These are phyloP conservation scores for Semicossyphus pulcher DNA, from an alignment of 2,113 vertebrate genomes.

Conservation along the genomic window DNA sequence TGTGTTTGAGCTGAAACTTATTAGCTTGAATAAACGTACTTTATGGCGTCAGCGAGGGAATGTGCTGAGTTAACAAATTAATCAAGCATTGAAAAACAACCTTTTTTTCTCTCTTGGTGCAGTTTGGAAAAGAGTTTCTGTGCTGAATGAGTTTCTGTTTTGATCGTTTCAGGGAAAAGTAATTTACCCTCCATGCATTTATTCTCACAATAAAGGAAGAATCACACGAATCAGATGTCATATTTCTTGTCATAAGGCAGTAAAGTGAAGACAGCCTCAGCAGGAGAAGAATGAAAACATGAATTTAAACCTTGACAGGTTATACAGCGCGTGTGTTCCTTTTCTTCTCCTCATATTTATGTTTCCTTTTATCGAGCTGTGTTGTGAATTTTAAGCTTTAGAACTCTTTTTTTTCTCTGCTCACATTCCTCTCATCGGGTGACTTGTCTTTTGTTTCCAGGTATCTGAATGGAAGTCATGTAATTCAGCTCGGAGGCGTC, in stretches of 20 bases:
- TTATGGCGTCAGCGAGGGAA: not conserved
- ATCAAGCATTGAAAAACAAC: not conserved
- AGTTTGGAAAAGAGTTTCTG: not conserved
- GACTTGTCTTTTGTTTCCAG: slow-evolving; percentile 72
- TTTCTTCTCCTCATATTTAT: not conserved
- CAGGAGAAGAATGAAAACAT: slow-evolving; percentile 30
- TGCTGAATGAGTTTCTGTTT: slow-evolving; percentile 32
- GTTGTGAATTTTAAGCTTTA: slow-evolving; percentile 42
- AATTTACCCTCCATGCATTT: slow-evolving; percentile 25
- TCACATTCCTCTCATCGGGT: slow-evolving; percentile 5
- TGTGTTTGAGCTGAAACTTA: slow-evolving; percentile 11
- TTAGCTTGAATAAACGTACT: not conserved
- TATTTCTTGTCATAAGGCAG: slow-evolving; percentile 43
- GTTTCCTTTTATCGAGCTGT: slow-evolving; percentile 4
- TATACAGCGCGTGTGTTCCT: not conserved
- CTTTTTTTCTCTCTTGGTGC: not conserved
- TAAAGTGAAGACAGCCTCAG: slow-evolving; percentile 34
- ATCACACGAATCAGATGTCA: slow-evolving; percentile 39
- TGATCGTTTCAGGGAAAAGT: slow-evolving; percentile 4
- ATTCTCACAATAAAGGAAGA: slow-evolving; percentile 28
- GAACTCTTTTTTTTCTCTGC: slow-evolving; percentile 10
- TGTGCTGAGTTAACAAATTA: not conserved
- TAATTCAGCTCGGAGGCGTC: slow-evolving; percentile 90
- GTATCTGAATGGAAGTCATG: slow-evolving; percentile 85
- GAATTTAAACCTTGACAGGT: slow-evolving; percentile 40